Conservation (phyloP, 2,888 invertebrate genomes). For the Crepidodera aurea region DNA sequence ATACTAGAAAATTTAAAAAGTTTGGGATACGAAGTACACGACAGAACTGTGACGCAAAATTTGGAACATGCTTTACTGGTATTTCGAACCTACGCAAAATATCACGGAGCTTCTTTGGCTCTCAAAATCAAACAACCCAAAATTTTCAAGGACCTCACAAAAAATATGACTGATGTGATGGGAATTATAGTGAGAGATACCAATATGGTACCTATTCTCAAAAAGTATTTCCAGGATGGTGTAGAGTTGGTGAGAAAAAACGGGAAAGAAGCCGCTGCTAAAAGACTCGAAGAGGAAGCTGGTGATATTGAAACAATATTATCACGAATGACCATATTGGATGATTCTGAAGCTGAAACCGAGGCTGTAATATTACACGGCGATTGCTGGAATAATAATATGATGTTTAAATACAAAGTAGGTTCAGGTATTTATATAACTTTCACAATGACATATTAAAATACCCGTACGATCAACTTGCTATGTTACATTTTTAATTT, state of each 20-base stretch:
- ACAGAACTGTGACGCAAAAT: conserved; percentile 47
- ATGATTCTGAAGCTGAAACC: conserved; percentile 10
- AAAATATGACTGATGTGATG: conserved; percentile 29
- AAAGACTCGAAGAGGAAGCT: conserved; percentile 39
- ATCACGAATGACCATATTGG: background rate
- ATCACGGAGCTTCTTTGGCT: conserved; percentile 47
- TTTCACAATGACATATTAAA: no score
- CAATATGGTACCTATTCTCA: conserved; percentile 32
- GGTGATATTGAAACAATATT: conserved; percentile 35
- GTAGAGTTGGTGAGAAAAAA: conserved; percentile 35
- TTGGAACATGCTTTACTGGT: conserved; percentile 46
- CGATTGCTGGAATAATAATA: conserved; percentile 54
- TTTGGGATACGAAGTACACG: conserved; percentile 46
- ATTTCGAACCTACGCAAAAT: conserved; percentile 43
- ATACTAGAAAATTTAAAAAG: conserved; percentile 48
- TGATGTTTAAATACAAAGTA: conserved; percentile 53
- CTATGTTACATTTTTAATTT: no score
- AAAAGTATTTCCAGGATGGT: conserved; percentile 33
- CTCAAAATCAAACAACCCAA: conserved; percentile 41
- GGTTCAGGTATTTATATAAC: no score
- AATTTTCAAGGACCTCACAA: conserved; percentile 40
- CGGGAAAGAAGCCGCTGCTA: conserved; percentile 24
- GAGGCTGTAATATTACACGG: conserved; percentile 43
- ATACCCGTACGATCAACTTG: no score
- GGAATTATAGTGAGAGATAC: conserved; percentile 40